Percentiles rank a stretch among this genome's conserved stretches.
Conservation (phyloP, 1,140 invertebrate genomes). For the Doryteuthis pealeii region DNA sequence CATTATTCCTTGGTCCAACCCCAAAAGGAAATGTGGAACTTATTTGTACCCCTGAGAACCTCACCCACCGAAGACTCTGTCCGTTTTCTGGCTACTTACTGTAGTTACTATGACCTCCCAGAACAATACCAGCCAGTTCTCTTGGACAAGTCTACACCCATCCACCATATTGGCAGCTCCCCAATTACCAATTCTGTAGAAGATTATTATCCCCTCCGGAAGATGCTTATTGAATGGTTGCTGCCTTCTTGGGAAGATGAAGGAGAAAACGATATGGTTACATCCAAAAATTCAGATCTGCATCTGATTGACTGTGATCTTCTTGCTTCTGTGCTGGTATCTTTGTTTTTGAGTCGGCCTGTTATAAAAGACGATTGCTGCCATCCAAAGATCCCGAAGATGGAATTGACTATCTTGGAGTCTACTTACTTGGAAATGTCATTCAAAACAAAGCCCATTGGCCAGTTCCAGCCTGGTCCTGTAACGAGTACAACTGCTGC, state of each 20-base stretch:
- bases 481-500: no score
- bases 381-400: no score
- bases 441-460: no score
- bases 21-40: constrained; percentile 36
- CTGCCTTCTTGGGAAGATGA: constrained; percentile 23
- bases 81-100: constrained; percentile 26
- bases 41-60: constrained; percentile 32
- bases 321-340: constrained; percentile 19
- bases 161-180: neutral
- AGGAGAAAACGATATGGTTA: constrained; percentile 13
- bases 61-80: constrained; percentile 25
- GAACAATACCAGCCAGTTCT: constrained; percentile 36
- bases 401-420: no score
- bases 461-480: no score
- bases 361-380: neutral
- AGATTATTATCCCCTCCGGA: constrained; percentile 28
- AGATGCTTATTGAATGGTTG: constrained; percentile 37
- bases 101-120: constrained; percentile 23
- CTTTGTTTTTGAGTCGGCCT: neutral
- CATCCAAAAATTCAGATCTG: constrained; percentile 12
- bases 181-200: constrained; percentile 3
- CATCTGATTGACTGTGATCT: constrained; percentile 18
- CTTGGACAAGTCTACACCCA: neutral
- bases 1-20: constrained; percentile 16
- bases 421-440: no score